Base-by-base conservation (phyloP, 2,888 invertebrate genomes). In the Gastrophysa polygoni region DNA sequence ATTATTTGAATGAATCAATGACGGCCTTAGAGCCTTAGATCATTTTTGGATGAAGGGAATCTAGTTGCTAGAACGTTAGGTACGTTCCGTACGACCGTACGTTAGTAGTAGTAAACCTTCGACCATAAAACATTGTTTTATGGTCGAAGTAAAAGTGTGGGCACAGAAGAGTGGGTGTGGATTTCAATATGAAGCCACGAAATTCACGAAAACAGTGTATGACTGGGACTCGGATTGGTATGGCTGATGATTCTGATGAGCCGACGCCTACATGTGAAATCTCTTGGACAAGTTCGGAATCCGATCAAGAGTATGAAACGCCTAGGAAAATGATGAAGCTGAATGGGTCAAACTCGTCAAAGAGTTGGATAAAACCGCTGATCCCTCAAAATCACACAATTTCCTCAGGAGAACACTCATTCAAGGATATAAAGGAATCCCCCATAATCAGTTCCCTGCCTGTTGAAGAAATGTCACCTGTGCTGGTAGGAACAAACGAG, bases 241-340 rank as follows among this genome's bases (percentile, higher is more conserved):
- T n/a, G n/a, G n/a, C n/a, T n/a, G n/a, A n/a, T n/a, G 32, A 32
- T 32, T 32, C 32, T 10, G 32, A 32, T 4, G 28, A 32, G 3
- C 3, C n/a, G 6, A 2, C 38, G 14, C n/a, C n/a, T n/a, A 3
- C 14, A 3, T 38, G 50, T 2, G 57, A 71, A 52, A 74, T 74
- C 57, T 71, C 73, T 5, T 75, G 73, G 73, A 71, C 67, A 46
- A 71, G 68, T 61, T 71, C 73, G 1, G 71, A 68, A 46, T 66
- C 71, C 2, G 73, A 75, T 11, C 52, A 52, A 1, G 73, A 71
- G 18, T 10, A 52, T 32, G 55, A 61, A 16, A 18, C 28, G 6
- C 8, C 29, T 17, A n/a, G 5, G 17, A 59, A 16, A 32, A 47
- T 43, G 10, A 49, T 46, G 18, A 57, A 60, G 24, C 11, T 47